A percentile compares a stretch with the other conserved stretches of the same genome.
Conservation (phyloP, 2,113 vertebrate genomes). For the Cyphomyrus plagiostoma region DNA sequence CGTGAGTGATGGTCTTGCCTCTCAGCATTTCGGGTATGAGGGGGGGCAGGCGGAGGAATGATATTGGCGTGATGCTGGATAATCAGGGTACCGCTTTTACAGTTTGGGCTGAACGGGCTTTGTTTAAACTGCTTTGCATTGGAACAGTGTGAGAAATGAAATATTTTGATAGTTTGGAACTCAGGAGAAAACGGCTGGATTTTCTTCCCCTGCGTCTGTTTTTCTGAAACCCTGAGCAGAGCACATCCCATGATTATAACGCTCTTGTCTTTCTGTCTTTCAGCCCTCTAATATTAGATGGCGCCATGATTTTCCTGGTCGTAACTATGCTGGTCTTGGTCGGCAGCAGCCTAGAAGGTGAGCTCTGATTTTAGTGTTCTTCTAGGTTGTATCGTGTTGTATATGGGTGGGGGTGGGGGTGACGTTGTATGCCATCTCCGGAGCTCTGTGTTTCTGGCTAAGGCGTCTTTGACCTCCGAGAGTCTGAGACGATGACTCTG, state of each 20-base stretch:
- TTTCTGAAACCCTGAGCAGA: neutral
- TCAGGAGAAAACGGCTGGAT: neutral
- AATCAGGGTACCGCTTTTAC: neutral
- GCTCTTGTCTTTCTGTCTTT: constrained; percentile 26
- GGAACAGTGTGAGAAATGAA: neutral
- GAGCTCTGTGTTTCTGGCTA: neutral
- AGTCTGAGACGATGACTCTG: neutral
- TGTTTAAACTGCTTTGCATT: neutral
- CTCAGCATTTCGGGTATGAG: neutral
- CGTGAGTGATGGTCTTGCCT: neutral
- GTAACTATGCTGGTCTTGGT: constrained; percentile 67
- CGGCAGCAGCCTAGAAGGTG: constrained; percentile 75
- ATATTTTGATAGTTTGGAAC: neutral
- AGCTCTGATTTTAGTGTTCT: constrained; percentile 36
- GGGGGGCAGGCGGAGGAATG: no score
- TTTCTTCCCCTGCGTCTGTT: neutral
- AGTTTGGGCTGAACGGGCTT: neutral
- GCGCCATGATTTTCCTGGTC: constrained; percentile 71
- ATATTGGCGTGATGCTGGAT: neutral
- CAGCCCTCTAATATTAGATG: constrained; percentile 68
- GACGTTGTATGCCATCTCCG: neutral
- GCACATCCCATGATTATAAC: neutral
- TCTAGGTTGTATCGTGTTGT: neutral
- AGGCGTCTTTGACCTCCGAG: neutral
- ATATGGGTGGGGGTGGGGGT: neutral